Base-by-base conservation (phyloP, 2,113 vertebrate genomes). In the Paradisaea rubra region DNA sequence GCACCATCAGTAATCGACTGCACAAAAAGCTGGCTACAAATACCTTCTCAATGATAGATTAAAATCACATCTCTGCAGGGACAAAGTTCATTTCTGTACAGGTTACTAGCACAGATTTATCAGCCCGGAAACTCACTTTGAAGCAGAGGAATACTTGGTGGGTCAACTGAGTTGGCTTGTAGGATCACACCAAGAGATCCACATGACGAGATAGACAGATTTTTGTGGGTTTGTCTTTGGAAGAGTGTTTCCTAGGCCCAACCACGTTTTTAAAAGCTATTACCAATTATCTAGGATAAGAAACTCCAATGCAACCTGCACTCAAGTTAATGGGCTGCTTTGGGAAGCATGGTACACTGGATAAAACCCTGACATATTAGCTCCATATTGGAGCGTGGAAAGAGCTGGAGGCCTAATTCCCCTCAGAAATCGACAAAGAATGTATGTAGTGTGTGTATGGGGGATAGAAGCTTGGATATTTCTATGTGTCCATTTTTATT, bases 11-110 rank as follows among this genome's bases (percentile, higher is more conserved):
- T 69, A 86, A 93, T 41, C 83, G 68, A 69, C 37, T 68, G 77
- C 52, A 91, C 35, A 91, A 91, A 82, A 82, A 94, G 85, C 82
- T 86, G 56, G 53, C 90, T 96, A 52, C n/a, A 81, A 83, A 69
- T 44, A 90, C 35, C 73, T 59, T 37, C 60, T 60, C 69, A 30
- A 94, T 47, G 50, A 60, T 27, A 95, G 61, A 92, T 90, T 77
- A 92, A 96, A 95, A 86, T 74, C 72, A 66, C 81, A 42, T 52
- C 74, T 54, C 47, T 72, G 56, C 14, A 77, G 41, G 49, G 84
- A 94, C 54, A 91, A 79, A 77, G 68, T 83, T 82, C 81, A 10
- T 44, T 61, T 80, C 52, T 54, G 31, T 86, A 87, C 66, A 81
- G 42, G 69, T 91, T 87, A 81, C 44, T 59, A 70, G 41, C 57